Evolutionary conservation across 2,797 vertebrate species (phyloP), one percentile per base, ranked within the genome.

Genomic region (Crocidura indochinensis): DNA sequence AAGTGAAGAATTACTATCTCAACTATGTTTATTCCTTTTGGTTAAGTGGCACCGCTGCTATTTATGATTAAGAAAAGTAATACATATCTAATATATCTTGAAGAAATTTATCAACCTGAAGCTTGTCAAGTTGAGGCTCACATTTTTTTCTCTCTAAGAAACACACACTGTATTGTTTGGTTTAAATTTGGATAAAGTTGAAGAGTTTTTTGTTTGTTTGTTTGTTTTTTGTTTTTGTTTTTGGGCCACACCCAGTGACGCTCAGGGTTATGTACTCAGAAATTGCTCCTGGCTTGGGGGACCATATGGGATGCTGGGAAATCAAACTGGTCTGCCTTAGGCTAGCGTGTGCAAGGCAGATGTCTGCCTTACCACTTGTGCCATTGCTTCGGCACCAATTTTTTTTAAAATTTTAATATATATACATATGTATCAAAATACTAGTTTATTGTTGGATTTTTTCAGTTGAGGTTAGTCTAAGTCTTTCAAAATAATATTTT

Each of bases 1-100:
- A 46, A 26, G 83, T 65, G 72, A 17, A 0, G 0, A 92, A 69
- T 49, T 20, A 84, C 74, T 65, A 49, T 77, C 94, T 95, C 51
- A 71, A 88, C n/a, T 77, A 46, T 88, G 76, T 91, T 90, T 93
- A 91, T 90, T 74, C 24, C 56, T 88, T 91, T 83, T 72, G 38
- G 73, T 65, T 92, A 94, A 92, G 71, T 69, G 65, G 4, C 22
- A 77, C 31, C 76, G 65, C 0, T 31, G 93, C 89, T 38, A 75
- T 92, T 60, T 22, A 20, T 6, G 56, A 56, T 17, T 53, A 0
- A 8, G 62, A 65, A 74, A 5, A 49, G 8, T 84, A 53, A 90
- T 79, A 80, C 53, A 0, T 56, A 77, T 80, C 65, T 88, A 46
- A 10, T 65, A 27, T 76, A 65, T 69, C 20, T 49, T 77, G 2